Evolutionary conservation across 2,888 invertebrate species (phyloP).

Genomic region (Globia sparganii): DNA sequence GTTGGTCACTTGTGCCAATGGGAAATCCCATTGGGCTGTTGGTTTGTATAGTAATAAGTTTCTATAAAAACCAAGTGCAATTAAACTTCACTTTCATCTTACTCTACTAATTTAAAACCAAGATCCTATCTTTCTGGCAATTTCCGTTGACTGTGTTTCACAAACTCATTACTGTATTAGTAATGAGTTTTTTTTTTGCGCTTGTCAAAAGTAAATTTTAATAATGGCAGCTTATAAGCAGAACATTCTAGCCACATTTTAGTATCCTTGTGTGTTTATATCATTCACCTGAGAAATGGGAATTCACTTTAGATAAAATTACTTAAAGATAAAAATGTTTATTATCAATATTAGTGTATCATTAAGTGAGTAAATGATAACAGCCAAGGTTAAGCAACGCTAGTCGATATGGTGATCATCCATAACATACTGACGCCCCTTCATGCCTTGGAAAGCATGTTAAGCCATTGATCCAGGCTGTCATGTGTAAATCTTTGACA

Average conservation of each 20-base stretch:
- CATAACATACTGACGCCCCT: not conserved
- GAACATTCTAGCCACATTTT: slow-evolving; percentile 13
- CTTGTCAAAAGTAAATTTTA: not conserved
- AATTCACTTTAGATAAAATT: not conserved
- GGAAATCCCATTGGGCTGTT: too few species aligned
- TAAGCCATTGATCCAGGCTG: not conserved
- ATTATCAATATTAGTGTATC: slow-evolving; percentile 6
- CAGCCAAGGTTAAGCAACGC: not conserved
- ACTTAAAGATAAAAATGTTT: not conserved
- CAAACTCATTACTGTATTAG: not conserved
- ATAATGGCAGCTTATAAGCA: not conserved
- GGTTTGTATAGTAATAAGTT: not conserved
- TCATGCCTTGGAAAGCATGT: not conserved
- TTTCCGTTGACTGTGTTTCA: not conserved
- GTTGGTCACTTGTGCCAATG: too few species aligned
- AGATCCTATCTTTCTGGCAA: not conserved
- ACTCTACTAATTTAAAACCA: not conserved
- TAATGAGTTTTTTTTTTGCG: too few species aligned
- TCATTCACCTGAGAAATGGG: not conserved
- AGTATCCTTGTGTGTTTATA: not conserved
- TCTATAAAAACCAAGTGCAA: not conserved
- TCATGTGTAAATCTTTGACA: not conserved
- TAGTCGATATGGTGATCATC: not conserved
- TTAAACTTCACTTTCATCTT: not conserved
- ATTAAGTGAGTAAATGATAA: slow-evolving; percentile 1